phyloP scores from a whole-genome alignment of 2,888 invertebrate genomes.

The Patella depressa region DNA sequence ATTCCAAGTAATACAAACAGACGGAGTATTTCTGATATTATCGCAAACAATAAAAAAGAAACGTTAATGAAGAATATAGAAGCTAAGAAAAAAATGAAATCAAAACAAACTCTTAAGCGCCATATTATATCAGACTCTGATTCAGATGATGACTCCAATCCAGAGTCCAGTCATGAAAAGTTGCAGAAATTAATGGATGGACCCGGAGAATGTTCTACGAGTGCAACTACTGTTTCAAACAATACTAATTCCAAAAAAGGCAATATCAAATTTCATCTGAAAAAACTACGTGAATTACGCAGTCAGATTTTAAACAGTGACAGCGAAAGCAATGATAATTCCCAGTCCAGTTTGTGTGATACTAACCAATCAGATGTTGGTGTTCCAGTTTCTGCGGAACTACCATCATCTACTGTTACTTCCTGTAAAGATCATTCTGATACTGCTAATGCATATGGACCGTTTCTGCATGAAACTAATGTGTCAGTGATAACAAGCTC shows the following conservation, averaged over 20 bases:
- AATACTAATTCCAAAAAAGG: slow-evolving; percentile 24
- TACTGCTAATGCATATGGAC: background rate
- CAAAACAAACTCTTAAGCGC: slow-evolving; percentile 22
- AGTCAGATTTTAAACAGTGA: slow-evolving; percentile 48
- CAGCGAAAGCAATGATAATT: slow-evolving; percentile 27
- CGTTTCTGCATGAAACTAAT: background rate
- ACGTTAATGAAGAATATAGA: slow-evolving; percentile 25
- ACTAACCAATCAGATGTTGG: slow-evolving; percentile 1
- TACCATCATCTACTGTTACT: background rate
- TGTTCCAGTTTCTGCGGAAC: background rate
- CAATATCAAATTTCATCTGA: slow-evolving; percentile 36
- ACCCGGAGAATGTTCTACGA: slow-evolving; percentile 21
- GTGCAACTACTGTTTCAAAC: slow-evolving; percentile 2
- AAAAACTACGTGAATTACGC: slow-evolving; percentile 48
- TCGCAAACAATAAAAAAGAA: slow-evolving; percentile 51
- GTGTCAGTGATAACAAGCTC: background rate
- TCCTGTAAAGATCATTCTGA: background rate
- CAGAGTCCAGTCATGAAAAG: slow-evolving; percentile 6
- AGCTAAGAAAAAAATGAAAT: slow-evolving; percentile 34
- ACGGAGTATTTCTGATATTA: slow-evolving; percentile 48
- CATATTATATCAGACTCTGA: slow-evolving; percentile 29
- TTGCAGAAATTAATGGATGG: slow-evolving; percentile 15
- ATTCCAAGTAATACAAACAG: slow-evolving; percentile 22
- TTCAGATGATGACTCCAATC: slow-evolving; percentile 19
- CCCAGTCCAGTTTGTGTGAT: slow-evolving; percentile 26